These are phyloP conservation scores for Theristus sp. DNA, from an alignment of 2,888 invertebrate species.

Conservation along the genomic window DNA sequence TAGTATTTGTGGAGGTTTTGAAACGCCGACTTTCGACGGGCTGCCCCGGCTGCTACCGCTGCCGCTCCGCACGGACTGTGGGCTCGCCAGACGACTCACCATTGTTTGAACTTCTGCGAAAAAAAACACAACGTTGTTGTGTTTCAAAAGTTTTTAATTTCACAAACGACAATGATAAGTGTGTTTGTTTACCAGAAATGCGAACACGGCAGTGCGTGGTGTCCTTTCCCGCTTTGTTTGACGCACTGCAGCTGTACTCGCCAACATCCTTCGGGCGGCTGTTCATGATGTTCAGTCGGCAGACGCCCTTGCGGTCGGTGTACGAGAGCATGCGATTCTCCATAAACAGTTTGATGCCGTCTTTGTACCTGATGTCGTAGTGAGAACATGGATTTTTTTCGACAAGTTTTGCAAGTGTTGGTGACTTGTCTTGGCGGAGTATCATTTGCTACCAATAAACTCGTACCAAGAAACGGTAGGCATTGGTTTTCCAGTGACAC, in stretches of 20 bases:
- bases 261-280: constrained; percentile 18
- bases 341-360: constrained; percentile 22
- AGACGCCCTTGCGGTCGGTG: constrained; percentile 22
- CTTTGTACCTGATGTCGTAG: constrained; percentile 17
- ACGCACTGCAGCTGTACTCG: constrained; percentile 24
- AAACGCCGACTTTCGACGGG: constrained; percentile 1
- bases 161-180: too few relatives aligned
- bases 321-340: constrained; percentile 24
- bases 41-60: constrained; percentile 3
- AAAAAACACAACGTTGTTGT: constrained; percentile 6
- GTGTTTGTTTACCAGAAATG: constrained; percentile 17
- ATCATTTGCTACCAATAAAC: too few relatives aligned
- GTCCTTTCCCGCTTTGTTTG: constrained; percentile 21
- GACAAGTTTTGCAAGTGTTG: not conserved
- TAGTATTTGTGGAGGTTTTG: constrained; percentile 14
- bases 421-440: too few relatives aligned
- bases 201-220: constrained; percentile 22
- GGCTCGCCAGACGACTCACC: not conserved
- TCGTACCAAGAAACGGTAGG: constrained; percentile 18
- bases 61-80: not conserved
- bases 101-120: not conserved
- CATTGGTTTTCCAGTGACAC: constrained; percentile 4
- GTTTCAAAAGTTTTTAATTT: too few relatives aligned
- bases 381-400: too few relatives aligned
- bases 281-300: constrained; percentile 22